Evolutionary conservation across 1,140 invertebrate species (phyloP).

Genomic region (Fopius arisanus): DNA sequence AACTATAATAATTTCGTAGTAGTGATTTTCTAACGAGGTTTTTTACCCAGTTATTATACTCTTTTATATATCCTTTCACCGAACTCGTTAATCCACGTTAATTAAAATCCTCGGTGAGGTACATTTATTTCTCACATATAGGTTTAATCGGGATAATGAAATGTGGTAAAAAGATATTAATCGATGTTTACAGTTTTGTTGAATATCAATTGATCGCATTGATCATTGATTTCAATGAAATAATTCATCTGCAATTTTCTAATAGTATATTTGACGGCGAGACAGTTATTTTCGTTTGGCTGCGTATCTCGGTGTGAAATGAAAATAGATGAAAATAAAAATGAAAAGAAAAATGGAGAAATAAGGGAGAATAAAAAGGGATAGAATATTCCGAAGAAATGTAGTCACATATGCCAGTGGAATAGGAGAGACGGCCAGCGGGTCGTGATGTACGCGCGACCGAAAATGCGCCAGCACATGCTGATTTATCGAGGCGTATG

Average conservation of each 20-base stretch:
- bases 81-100: conserved; percentile 7
- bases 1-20: conserved; percentile 10
- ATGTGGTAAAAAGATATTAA: too few relatives aligned
- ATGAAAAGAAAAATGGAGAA: neutral
- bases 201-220: too few relatives aligned
- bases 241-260: too few relatives aligned
- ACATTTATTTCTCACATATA: conserved; percentile 6
- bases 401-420: neutral
- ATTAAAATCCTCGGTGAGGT: neutral
- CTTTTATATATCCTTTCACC: conserved; percentile 15
- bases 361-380: neutral
- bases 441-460: conserved; percentile 37
- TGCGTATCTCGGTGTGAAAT: conserved; percentile 38
- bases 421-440: conserved; percentile 36
- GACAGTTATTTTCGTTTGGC: conserved; percentile 47
- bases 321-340: neutral
- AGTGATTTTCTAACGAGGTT: conserved; percentile 8
- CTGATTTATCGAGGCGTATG: conserved; percentile 46
- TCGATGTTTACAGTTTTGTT: too few relatives aligned
- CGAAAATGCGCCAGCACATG: conserved; percentile 25
- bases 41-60: conserved; percentile 10
- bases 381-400: neutral
- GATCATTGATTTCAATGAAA: too few relatives aligned
- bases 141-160: too few relatives aligned
- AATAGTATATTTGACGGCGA: too few relatives aligned